These are phyloP conservation scores for Pogoniulus pusillus DNA, from an alignment of 2,797 vertebrate species.

Conservation along the genomic window DNA sequence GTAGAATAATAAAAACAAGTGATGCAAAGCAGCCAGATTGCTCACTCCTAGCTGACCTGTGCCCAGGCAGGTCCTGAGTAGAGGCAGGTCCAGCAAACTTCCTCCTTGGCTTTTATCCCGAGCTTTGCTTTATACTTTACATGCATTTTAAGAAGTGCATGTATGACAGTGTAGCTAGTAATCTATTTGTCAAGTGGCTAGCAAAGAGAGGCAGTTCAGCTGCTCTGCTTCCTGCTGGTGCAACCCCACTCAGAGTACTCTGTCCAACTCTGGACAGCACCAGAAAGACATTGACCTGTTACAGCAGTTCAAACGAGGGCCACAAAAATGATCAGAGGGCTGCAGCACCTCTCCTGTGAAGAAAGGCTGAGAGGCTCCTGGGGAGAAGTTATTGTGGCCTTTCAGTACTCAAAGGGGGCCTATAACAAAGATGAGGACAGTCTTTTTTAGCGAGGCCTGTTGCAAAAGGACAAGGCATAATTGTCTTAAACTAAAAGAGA, in stretches of 20 bases:
- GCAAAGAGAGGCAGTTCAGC: no score
- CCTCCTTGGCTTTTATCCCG: neutral
- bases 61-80: neutral
- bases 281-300: neutral
- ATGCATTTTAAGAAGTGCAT: neutral
- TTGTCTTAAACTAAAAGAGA: neutral
- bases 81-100: neutral
- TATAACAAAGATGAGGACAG: neutral
- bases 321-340: neutral
- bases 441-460: neutral
- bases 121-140: neutral
- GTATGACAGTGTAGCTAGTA: neutral
- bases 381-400: no score
- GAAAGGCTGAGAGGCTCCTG: neutral
- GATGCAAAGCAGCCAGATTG: fast-evolving
- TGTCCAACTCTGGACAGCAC: neutral
- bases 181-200: neutral
- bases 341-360: neutral
- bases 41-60: neutral
- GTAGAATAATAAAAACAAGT: neutral
- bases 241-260: no score
- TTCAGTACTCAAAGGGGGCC: neutral
- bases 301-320: neutral
- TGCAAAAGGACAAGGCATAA: neutral
- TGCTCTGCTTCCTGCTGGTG: no score